These are phyloP conservation scores for Plemyria rubiginata DNA, from an alignment of 2,888 invertebrate genomes.

Conservation along the genomic window DNA sequence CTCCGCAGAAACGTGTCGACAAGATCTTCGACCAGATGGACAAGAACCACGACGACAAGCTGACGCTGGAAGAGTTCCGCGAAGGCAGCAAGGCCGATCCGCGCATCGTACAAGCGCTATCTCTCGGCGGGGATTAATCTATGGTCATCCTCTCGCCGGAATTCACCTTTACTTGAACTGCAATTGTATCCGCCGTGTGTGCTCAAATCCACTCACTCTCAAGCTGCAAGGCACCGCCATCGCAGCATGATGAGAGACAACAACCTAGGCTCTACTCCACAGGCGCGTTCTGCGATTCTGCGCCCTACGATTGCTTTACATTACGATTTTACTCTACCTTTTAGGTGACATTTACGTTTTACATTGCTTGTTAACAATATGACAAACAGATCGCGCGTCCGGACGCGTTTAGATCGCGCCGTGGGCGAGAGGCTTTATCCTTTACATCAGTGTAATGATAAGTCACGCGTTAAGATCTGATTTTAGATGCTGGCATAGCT, in stretches of 20 bases:
- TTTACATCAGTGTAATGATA: too few species aligned
- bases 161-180: constrained; percentile 72
- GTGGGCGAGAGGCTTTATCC: too few species aligned
- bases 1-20: constrained; percentile 97
- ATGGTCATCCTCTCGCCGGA: constrained; percentile 82
- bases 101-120: constrained; percentile 97
- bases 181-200: constrained; percentile 54
- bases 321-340: too few species aligned
- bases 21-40: constrained; percentile 99
- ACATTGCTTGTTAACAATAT: too few species aligned
- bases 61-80: constrained; percentile 97
- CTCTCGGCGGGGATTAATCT: constrained; percentile 91
- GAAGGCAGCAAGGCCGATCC: constrained; percentile 99
- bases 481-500: too few species aligned
- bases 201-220: constrained; percentile 7
- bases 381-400: too few species aligned
- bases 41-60: constrained; percentile 98
- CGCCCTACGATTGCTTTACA: too few species aligned
- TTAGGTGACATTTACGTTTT: too few species aligned
- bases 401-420: too few species aligned
- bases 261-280: too few species aligned
- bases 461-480: too few species aligned
- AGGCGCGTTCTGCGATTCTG: too few species aligned
- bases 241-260: background rate
- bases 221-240: constrained; percentile 1